A percentile compares a stretch with the other conserved stretches of the same genome.
phyloP scores from a whole-genome alignment of 2,888 invertebrate species.

The Liodrosophila aerea region DNA sequence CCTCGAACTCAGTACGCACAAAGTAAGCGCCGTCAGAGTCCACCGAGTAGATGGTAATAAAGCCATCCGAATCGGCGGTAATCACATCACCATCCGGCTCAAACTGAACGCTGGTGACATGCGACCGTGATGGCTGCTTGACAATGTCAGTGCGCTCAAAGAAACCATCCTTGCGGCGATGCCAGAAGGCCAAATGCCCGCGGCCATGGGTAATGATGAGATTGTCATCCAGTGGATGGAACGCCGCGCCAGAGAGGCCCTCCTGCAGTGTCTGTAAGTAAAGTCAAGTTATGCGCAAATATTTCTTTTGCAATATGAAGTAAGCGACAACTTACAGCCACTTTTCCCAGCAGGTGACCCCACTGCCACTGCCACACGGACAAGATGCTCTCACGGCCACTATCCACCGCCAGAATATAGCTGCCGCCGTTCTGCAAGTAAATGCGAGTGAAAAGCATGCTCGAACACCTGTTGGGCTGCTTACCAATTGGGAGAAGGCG shows the following conservation, averaged over 20 bases:
- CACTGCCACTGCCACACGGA: conserved; percentile 98
- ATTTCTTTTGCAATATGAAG: background rate
- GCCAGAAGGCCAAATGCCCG: conserved; percentile 96
- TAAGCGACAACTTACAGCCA: conserved; percentile 88
- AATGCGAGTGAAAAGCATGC: too few relatives aligned
- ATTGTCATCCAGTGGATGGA: conserved; percentile 95
- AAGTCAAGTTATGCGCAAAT: background rate
- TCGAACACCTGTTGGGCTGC: too few relatives aligned
- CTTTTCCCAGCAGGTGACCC: conserved; percentile 95
- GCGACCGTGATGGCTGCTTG: conserved; percentile 92
- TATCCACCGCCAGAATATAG: conserved; percentile 94
- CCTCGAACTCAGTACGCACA: conserved; percentile 93
- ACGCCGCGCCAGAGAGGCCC: conserved; percentile 92
- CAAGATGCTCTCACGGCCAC: conserved; percentile 93
- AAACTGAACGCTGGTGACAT: conserved; percentile 93
- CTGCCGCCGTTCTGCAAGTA: conserved; percentile 91
- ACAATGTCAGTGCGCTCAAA: conserved; percentile 94
- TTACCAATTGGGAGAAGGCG: conserved; percentile 93
- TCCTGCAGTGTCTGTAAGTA: conserved; percentile 90
- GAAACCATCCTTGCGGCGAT: conserved; percentile 93
- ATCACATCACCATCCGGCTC: conserved; percentile 96
- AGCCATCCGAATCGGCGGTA: conserved; percentile 95
- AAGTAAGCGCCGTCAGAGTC: conserved; percentile 95
- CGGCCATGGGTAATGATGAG: conserved; percentile 95
- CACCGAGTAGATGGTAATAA: conserved; percentile 94